Evolutionary conservation across 2,888 invertebrate genomes (phyloP), one percentile per base, ranked within the genome.

Genomic region (Criorhina ranunculi): DNA sequence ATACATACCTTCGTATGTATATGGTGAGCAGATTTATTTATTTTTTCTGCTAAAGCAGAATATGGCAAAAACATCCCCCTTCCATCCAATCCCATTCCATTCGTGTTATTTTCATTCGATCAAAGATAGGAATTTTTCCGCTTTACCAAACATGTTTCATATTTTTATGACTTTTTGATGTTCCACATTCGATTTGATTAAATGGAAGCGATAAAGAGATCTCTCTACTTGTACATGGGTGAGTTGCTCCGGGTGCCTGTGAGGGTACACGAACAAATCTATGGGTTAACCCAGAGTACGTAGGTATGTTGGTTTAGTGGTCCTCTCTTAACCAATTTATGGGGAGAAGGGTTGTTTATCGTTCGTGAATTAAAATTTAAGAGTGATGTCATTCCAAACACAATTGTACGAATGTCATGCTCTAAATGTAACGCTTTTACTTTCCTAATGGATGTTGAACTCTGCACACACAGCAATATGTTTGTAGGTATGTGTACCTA

Each of bases 141-240:
- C 83, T 83, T 83, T 79, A 83, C 79, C 83, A 83, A 79, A 83
- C 83, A 73, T 79, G 83, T 79, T 83, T 80, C 85, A 80, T 85
- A 85, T 85, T 85, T 85, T 85, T 80, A 85, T 85, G 85, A 85
- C 80, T 79, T 85, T 85, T 85, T 85, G 85, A 85, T 85, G 85
- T 85, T 85, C 80, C 80, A 85, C 80, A 85, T 85, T 85, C 85
- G 85, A 85, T 85, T 80, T 85, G 85, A 85, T 85, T 80, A 85
- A 85, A 85, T 85, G 85, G 75, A 49, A 75, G 85, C 80, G 80
- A 85, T 85, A 85, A 75, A 80, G 51, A 70, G 73, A 83, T 73
- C 57, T 60, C 59, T 67, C 53, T 73, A 64, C 73, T 79, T 79
- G 60, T 73, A 33, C 40, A 67, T 79, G 72, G 79, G 53, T 79